Evolutionary conservation across 2,113 vertebrate genomes (phyloP), one percentile per base, ranked within the genome.

Genomic region (Cyanoderma ruficeps): DNA sequence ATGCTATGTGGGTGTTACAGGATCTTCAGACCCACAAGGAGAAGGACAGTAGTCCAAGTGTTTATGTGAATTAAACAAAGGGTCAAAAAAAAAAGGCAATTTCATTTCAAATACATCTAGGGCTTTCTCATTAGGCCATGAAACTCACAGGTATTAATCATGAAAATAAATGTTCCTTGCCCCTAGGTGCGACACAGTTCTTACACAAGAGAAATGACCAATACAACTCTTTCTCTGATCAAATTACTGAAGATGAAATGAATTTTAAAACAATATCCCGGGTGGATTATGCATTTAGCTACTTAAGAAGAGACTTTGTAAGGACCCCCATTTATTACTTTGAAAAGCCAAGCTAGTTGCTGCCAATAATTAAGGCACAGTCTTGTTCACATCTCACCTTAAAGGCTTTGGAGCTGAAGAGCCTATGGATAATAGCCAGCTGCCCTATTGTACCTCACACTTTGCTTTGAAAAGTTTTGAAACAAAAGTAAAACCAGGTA

Each of bases 211-310:
- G 97, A 96, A 98, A 96, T 96, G 90, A 95, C 97, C 95, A 97
- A 83, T 60, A 93, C 93, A 94, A 94, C 25, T 76, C 94, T 96
- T 97, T 91, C 93, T 98, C 97, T 97, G 95, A 97, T 97, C 97
- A 98, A 98, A 98, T 98, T 97, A 98, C 97, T 17, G 7, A 97
- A 96, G 96, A 98, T 74, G 82, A 97, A 97, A 98, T 98, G 97
- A 97, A 97, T 97, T 98, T 98, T 97, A 97, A 97, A 97, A 97
- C 94, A 97, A 97, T 90, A 95, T 98, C 97, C 97, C 95, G 23
- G 49, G 97, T 97, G 97, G 92, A 96, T 98, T 98, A 95, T 90
- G 91, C 95, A 94, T 95, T 96, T 95, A 97, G 96, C 97, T 96
- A 97, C 96, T 97, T 96, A 97, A 77, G 84, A 94, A 95, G 78